These are phyloP conservation scores for Andricus quercusramuli DNA, from an alignment of 2,888 invertebrate genomes.

Conservation along the genomic window DNA sequence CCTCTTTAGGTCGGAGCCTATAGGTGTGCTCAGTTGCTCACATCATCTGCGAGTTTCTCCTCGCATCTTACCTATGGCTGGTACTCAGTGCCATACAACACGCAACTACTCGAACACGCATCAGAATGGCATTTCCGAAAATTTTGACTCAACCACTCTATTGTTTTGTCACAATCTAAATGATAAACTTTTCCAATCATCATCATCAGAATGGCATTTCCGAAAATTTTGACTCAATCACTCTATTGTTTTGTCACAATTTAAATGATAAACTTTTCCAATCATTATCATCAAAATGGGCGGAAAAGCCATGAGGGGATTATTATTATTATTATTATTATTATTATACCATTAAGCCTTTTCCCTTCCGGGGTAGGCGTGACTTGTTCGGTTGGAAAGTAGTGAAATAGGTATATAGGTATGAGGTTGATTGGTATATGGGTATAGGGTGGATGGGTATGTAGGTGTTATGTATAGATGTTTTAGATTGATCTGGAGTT, in stretches of 20 bases:
- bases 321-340: too few species aligned
- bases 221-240: neutral
- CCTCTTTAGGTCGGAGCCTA: slow-evolving; percentile 70
- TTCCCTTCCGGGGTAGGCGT: too few species aligned
- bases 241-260: neutral
- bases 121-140: neutral
- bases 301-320: too few species aligned
- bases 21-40: slow-evolving; percentile 55
- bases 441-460: too few species aligned
- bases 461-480: too few species aligned
- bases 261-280: too few species aligned
- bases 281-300: neutral
- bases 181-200: too few species aligned
- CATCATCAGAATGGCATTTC: neutral
- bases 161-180: neutral
- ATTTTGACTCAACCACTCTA: neutral
- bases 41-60: slow-evolving; percentile 44
- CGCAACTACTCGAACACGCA: slow-evolving; percentile 1
- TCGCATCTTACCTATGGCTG: slow-evolving; percentile 58
- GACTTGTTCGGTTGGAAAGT: too few species aligned
- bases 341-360: too few species aligned
- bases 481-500: too few species aligned
- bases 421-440: too few species aligned
- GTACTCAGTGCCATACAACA: slow-evolving; percentile 3
- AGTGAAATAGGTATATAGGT: too few species aligned